Percentiles rank a stretch among this genome's conserved stretches.
Conservation (phyloP, 2,888 invertebrate genomes). For the Ellobium chinense region DNA sequence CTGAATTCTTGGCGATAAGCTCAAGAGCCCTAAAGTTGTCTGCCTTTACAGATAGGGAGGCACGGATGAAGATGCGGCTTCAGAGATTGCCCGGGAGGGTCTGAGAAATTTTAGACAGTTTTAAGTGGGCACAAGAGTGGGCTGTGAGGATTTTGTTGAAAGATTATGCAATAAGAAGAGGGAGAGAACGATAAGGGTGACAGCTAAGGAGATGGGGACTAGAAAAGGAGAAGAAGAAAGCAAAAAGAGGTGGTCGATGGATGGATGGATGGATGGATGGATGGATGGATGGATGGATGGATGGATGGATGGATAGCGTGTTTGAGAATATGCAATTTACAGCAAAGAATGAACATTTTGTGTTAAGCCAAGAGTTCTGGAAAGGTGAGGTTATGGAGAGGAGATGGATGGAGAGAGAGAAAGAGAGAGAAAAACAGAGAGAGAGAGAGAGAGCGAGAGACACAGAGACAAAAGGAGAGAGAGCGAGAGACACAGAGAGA, state of each 20-base stretch:
- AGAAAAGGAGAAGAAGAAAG: not conserved
- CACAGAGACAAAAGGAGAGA: not conserved
- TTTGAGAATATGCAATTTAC: too few species aligned
- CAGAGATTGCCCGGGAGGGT: not conserved
- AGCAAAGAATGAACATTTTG: too few species aligned
- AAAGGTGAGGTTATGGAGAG: not conserved
- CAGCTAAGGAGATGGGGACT: too few species aligned
- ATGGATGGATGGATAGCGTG: too few species aligned
- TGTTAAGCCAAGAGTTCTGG: not conserved
- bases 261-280: not conserved
- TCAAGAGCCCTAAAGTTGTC: too few species aligned
- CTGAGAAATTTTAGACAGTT: not conserved
- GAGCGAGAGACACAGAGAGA: constrained; percentile 20
- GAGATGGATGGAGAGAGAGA: not conserved
- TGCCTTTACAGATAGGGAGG: too few species aligned
- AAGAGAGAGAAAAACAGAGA: constrained; percentile 16
- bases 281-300: not conserved
- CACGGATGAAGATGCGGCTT: not conserved
- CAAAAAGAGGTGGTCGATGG: not conserved
- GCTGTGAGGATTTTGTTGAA: not conserved
- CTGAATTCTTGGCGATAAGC: too few species aligned
- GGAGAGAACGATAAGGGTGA: too few species aligned
- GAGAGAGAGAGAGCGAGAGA: not conserved
- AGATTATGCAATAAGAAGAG: not conserved
- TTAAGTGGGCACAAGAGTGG: not conserved